These are phyloP conservation scores for Thamnophis sirtalis DNA, from an alignment of 2,113 vertebrate genomes.

Conservation along the genomic window DNA sequence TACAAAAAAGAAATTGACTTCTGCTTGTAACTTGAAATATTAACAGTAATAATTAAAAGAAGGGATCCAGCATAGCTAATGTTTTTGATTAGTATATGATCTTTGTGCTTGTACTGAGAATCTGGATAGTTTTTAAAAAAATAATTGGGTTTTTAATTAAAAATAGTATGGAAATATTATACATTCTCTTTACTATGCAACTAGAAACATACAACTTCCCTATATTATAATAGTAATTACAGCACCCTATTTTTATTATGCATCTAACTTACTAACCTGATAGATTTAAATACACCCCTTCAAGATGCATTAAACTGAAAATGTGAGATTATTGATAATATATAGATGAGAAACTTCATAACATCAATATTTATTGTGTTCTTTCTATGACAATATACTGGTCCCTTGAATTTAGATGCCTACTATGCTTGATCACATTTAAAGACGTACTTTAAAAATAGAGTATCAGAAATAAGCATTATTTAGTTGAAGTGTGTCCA, in stretches of 20 bases:
- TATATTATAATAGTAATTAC: conserved; percentile 46
- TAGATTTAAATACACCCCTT: conserved; percentile 49
- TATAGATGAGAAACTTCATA: conserved; percentile 20
- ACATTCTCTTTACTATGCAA: conserved; percentile 14
- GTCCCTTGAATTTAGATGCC: not conserved
- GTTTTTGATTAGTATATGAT: not conserved
- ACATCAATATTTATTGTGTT: conserved; percentile 30
- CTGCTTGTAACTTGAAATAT: not conserved
- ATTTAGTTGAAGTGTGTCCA: not conserved
- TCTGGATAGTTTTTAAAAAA: not conserved
- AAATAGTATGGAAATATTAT: not conserved
- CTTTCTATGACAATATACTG: conserved; percentile 5
- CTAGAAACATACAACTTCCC: conserved; percentile 12
- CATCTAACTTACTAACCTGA: conserved; percentile 39
- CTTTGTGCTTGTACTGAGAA: not conserved
- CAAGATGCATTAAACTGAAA: conserved; percentile 46
- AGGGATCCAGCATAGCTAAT: not conserved
- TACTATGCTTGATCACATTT: conserved; percentile 4
- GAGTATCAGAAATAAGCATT: not conserved
- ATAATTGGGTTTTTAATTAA: not conserved
- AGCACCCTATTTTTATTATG: conserved; percentile 29
- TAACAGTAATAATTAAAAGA: not conserved
- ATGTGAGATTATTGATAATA: conserved; percentile 8
- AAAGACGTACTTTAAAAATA: not conserved
- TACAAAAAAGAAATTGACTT: not conserved